Base-by-base conservation (phyloP, 2,797 vertebrate genomes). In the Darevskia nairensis region DNA sequence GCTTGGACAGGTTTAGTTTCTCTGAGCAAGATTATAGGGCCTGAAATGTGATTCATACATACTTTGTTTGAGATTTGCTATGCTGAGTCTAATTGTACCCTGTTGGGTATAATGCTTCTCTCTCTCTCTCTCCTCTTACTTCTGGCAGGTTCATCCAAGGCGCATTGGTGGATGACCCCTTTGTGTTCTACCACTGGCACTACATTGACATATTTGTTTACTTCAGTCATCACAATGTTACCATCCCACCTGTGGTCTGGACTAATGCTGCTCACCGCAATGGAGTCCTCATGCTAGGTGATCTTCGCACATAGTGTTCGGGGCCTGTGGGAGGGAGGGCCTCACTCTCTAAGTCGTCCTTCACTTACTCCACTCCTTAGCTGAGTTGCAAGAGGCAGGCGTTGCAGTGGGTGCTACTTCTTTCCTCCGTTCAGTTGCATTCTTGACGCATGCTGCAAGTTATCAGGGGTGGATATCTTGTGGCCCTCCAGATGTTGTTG, bases 121-220 rank as follows among this genome's bases (percentile, higher is more conserved):
- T 1, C 29, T 35, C 0, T 86, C 4, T 39, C 8, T 29, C 21
- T 8, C 80, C 50, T 6, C 71, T n/a, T 8, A 89, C 29, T n/a
- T 1, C 76, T 0, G 6, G 66, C 92, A 99, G 99, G 96, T 99
- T 99, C 91, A 95, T 98, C 74, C 99, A 99, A 96, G 99, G 99
- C 29, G 95, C 97, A 0, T 91, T 91, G 5, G 90, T 93, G 0
- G 96, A 95, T 75, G 84, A 92, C 0, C 98, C 98, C 0, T 99
- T 98, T 0, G 95, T 97, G 44, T 99, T 99, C 96, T 99, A 99
- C 95, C 98, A 99, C 95, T 99, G 99, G 99, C 96, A 97, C 29
- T 96, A 97, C 95, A 97, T 99, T 0, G 99, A 99, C 94, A 94
- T 99, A 94, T 99, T 99, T 1, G 97, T 99, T 81, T 99, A 99